Conservation (phyloP, 2,888 invertebrate species). For the Patella depressa region DNA sequence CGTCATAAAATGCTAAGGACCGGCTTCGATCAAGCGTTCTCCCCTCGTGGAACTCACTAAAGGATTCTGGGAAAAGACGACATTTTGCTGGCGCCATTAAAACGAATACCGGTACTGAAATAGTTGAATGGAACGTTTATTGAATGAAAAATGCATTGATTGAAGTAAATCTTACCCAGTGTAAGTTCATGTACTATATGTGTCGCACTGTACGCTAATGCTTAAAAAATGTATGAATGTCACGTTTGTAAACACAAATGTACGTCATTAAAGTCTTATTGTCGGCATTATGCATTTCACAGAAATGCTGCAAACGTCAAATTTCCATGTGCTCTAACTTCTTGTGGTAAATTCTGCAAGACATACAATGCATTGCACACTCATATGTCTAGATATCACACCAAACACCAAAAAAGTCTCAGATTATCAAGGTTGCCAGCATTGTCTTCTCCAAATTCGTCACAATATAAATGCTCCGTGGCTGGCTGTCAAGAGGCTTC, state of each 20-base stretch:
- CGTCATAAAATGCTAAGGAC: too few species aligned
- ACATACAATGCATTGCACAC: not conserved
- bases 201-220: not conserved
- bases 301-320: not conserved
- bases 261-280: not conserved
- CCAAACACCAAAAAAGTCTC: not conserved
- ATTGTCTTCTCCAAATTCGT: not conserved
- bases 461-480: too few species aligned
- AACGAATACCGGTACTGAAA: too few species aligned
- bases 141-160: too few species aligned
- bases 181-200: not conserved
- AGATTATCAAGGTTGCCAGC: not conserved
- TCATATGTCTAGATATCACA: constrained; percentile 2
- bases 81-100: too few species aligned
- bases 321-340: constrained; percentile 5
- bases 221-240: constrained; percentile 1
- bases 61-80: too few species aligned
- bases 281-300: constrained; percentile 2
- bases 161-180: too few species aligned
- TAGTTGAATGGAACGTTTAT: too few species aligned
- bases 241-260: constrained; percentile 7
- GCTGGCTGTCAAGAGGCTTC: too few species aligned
- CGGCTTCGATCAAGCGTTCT: too few species aligned
- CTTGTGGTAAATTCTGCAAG: not conserved
- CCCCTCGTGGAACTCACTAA: too few species aligned